Percentiles rank a stretch among this genome's conserved stretches.
phyloP scores from a whole-genome alignment of 2,113 vertebrate genomes.

The Neogobius melanostomus region DNA sequence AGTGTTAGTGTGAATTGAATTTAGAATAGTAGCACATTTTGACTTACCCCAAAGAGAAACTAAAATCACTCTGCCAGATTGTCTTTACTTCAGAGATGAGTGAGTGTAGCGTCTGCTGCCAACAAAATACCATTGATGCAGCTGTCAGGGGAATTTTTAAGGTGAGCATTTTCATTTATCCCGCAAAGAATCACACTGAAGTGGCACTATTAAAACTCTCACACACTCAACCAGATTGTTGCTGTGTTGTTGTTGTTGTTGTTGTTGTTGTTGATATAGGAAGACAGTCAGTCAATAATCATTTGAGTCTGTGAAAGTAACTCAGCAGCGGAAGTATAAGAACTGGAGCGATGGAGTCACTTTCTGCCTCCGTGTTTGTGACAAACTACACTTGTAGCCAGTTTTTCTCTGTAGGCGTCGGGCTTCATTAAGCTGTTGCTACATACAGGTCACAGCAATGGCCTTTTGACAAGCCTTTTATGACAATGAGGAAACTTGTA shows the following conservation, averaged over 20 bases:
- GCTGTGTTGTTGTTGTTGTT: background rate
- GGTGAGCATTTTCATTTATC: conserved; percentile 26
- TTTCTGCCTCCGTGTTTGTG: conserved; percentile 28
- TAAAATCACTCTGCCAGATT: conserved; percentile 1
- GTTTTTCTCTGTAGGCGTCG: conserved; percentile 43
- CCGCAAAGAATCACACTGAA: conserved; percentile 19
- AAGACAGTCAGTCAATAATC: background rate
- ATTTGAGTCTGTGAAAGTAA: conserved; percentile 5
- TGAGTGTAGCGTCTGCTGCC: conserved; percentile 21
- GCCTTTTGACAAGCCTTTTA: conserved; percentile 25
- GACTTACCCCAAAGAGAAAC: background rate
- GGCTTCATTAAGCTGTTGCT: conserved; percentile 54
- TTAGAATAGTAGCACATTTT: background rate
- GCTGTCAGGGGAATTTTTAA: conserved; percentile 28
- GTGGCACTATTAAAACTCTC: conserved; percentile 4
- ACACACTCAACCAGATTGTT: background rate
- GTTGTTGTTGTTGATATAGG: background rate
- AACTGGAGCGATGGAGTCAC: conserved; percentile 14
- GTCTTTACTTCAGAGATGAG: conserved; percentile 14
- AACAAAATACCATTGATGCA: conserved; percentile 14
- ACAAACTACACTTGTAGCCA: conserved; percentile 34
- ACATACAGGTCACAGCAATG: conserved; percentile 40
- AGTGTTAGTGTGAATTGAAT: background rate
- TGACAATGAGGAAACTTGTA: conserved; percentile 26
- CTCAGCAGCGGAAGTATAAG: conserved; percentile 17